Base-by-base conservation (phyloP, 2,113 vertebrate species). In the Erythrolamprus reginae region DNA sequence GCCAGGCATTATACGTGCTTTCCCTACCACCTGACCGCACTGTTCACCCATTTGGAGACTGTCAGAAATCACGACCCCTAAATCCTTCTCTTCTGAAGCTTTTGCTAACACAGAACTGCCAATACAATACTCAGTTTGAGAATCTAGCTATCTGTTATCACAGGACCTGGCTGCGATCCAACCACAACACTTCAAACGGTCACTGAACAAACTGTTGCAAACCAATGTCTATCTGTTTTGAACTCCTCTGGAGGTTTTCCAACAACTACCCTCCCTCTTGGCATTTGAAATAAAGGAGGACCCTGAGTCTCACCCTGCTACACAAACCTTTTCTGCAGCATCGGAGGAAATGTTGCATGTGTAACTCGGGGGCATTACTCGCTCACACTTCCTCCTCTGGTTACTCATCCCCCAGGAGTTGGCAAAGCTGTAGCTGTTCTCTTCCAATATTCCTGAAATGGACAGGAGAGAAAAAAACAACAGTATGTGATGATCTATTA, bases 361-460 rank as follows among this genome's bases (percentile, higher is more conserved):
- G 77, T 93, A 96, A 94, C 96, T 97, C 0, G 97, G 97, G 89
- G 96, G 95, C 28, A 95, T 95, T 1, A 97, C 97, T 19, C 98
- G 97, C 86, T 93, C 97, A 93, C 99, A 99, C 10, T 50, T 93
- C 89, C 98, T 97, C 65, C 96, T 96, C 24, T 97, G 97, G 7
- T 97, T 97, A 88, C 98, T 98, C 95, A 98, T 95, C 70, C 98
- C 98, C 99, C 99, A 99, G n/a, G 99, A 99, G 93, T 99, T 99
- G 88, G 98, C 99, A 97, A 99, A 99, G 92, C 98, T 97, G 0
- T 98, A 98, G 90, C 97, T 98, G 93, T 98, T 98, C 2, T 96
- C 97, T 70, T 98, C 98, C 53, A 98, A 92, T 58, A 97, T 98
- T 38, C 98, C 99, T 99, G 92, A 84, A 89, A 38, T 47, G 5